Conservation (phyloP, 2,888 invertebrate genomes). For the Trissonchulus sp. region DNA sequence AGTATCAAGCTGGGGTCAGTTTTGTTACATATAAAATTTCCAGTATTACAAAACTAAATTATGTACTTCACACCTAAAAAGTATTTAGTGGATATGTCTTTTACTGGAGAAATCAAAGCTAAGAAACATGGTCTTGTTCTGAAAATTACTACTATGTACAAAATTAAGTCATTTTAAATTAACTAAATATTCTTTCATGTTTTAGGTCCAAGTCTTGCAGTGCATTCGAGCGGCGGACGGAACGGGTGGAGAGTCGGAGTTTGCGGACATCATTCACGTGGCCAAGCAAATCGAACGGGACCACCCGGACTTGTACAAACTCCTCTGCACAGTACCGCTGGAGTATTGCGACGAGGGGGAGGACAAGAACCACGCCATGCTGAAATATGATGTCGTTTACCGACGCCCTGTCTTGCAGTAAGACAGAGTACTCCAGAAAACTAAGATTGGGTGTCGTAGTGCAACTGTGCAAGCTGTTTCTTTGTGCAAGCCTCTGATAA, state of each 20-base stretch:
- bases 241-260: conserved; percentile 64
- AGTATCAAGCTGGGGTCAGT: conserved; percentile 9
- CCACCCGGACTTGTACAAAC: conserved; percentile 60
- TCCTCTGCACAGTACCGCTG: conserved; percentile 61
- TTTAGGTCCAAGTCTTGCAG: conserved; percentile 45
- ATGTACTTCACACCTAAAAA: too few relatives aligned
- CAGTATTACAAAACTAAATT: too few relatives aligned
- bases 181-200: too few relatives aligned
- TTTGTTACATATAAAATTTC: not conserved
- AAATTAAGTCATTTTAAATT: too few relatives aligned
- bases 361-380: conserved; percentile 56
- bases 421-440: too few relatives aligned
- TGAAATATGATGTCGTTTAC: conserved; percentile 63
- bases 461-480: too few relatives aligned
- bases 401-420: conserved; percentile 64
- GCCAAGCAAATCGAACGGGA: conserved; percentile 42
- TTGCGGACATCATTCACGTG: conserved; percentile 59
- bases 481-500: too few relatives aligned
- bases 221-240: conserved; percentile 51
- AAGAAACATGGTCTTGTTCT: too few relatives aligned
- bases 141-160: too few relatives aligned
- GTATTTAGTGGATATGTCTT: too few relatives aligned
- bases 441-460: too few relatives aligned
- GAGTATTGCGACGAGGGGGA: conserved; percentile 69
- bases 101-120: too few relatives aligned